Evolutionary conservation across 2,113 vertebrate genomes (phyloP).

Genomic region (Cinclus cinclus): DNA sequence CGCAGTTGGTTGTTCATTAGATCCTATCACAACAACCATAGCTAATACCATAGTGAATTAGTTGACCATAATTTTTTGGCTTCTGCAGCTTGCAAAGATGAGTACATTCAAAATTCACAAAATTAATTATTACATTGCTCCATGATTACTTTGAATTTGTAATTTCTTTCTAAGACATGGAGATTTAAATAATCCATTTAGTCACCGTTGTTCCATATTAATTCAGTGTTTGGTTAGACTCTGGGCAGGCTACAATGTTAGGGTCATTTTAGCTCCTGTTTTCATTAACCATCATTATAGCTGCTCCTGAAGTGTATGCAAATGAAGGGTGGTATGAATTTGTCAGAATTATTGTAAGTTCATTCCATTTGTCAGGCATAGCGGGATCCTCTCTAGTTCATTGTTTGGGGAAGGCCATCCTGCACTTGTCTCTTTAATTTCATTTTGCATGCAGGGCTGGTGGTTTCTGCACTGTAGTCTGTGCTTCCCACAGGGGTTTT

Average conservation of each 20-base stretch:
- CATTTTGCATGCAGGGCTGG: constrained; percentile 19
- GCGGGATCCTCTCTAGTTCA: neutral
- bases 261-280: constrained; percentile 48
- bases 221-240: constrained; percentile 37
- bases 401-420: constrained; percentile 33
- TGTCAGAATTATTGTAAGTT: constrained; percentile 56
- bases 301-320: constrained; percentile 28
- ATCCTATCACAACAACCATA: neutral
- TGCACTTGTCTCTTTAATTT: constrained; percentile 34
- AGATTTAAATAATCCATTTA: constrained; percentile 66
- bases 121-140: constrained; percentile 30
- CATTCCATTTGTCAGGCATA: constrained; percentile 51
- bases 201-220: constrained; percentile 34
- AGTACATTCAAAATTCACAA: neutral
- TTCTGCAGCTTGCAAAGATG: neutral
- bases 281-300: constrained; percentile 37
- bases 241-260: neutral
- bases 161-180: constrained; percentile 38
- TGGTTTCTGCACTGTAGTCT: neutral
- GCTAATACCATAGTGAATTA: neutral
- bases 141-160: neutral
- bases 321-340: constrained; percentile 46
- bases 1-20: neutral
- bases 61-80: neutral
- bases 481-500: neutral